These are phyloP conservation scores for Drosophila mauritiana DNA, from an alignment of 1,140 invertebrate species.

Conservation along the genomic window DNA sequence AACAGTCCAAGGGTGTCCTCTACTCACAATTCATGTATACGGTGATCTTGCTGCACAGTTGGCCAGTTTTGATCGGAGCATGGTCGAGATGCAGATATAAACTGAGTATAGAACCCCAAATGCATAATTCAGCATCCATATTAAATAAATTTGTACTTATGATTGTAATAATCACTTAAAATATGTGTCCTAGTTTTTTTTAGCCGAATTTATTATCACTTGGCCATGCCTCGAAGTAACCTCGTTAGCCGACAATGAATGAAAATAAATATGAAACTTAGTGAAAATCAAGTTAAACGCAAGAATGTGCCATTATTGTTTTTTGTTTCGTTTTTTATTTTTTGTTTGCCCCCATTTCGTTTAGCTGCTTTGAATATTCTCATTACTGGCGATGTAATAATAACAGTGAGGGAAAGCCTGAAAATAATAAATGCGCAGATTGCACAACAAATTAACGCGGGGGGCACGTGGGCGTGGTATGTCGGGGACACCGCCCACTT, in stretches of 20 bases:
- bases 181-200: too few species aligned
- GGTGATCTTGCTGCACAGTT: too few species aligned
- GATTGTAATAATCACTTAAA: too few species aligned
- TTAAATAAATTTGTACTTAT: too few species aligned
- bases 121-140: too few species aligned
- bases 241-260: slow-evolving; percentile 4
- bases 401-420: slow-evolving; percentile 24
- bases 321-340: neutral
- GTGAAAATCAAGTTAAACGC: slow-evolving; percentile 6
- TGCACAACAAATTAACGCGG: slow-evolving; percentile 66
- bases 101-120: too few species aligned
- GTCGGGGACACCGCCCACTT: slow-evolving; percentile 29
- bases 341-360: neutral
- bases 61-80: too few species aligned
- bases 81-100: too few species aligned
- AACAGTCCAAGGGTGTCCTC: too few species aligned
- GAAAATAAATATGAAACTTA: slow-evolving; percentile 8
- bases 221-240: neutral
- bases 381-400: slow-evolving; percentile 32
- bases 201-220: too few species aligned
- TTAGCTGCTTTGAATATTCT: slow-evolving; percentile 11
- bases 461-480: slow-evolving; percentile 27
- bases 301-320: slow-evolving; percentile 8
- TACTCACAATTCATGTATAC: too few species aligned
- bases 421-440: slow-evolving; percentile 66